Evolutionary conservation across 2,113 vertebrate species (phyloP), one percentile per base, ranked within the genome.

Genomic region (Anhinga anhinga): DNA sequence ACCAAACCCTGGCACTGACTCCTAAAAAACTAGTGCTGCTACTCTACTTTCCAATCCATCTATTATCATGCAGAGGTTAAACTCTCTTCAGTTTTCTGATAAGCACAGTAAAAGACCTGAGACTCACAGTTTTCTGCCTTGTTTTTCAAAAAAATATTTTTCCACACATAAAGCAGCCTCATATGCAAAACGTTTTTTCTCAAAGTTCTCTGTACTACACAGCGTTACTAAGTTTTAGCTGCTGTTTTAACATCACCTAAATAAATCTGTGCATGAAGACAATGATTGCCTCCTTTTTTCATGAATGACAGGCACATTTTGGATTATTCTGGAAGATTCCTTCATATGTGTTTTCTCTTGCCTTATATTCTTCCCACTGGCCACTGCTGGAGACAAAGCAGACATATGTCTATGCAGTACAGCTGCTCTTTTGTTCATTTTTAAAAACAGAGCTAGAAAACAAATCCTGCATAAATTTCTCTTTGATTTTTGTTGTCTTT

Each of bases 381-480:
- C 73, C 56, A 44, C 27, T 40, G 40, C 42, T 3, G 20, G 88
- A 94, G 55, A 73, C 42, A 76, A 83, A 84, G 44, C 1, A 94
- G 91, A 93, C n/a, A 63, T 91, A 79, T 82, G 89, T 82, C 69
- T 79, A 44, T 10, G 42, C 44, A 65, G 34, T 47, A 82, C 93
- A 96, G 89, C 93, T 97, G 96, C 15, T 94, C 70, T 82, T 97
- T 91, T 95, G 73, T 95, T 94, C 13, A n/a, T 82, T 90, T 96
- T 52, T 69, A 87, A 89, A 79, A 90, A 76, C 61, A 87, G 67
- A 91, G 36, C 44, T 82, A 65, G 61, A 87, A 96, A 85, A 40
- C 69, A 91, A 95, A 85, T 72, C 85, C 52, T 45, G n/a, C 78
- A 79, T 52, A 85, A 34, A 79, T 79, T 82, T 76, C 18, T 55